Percentiles rank a stretch among this genome's conserved stretches.
Evolutionary conservation across 2,113 vertebrate genomes (phyloP).

Genomic region (Pseudorhombus dupliciocellatus): DNA sequence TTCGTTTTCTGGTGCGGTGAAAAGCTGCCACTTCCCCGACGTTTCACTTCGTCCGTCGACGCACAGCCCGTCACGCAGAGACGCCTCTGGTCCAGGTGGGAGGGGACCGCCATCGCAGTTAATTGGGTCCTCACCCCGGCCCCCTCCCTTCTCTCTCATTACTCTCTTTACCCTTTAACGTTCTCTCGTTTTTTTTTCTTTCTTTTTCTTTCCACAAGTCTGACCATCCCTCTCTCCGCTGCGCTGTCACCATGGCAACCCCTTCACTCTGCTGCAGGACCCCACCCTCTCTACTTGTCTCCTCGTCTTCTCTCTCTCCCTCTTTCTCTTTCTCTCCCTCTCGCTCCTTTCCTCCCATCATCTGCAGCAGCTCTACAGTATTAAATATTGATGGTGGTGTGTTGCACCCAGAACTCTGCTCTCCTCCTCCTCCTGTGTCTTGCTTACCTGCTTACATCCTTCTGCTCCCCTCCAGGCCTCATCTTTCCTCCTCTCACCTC

Average conservation of each 20-base stretch:
- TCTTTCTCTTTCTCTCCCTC: conserved; percentile 55
- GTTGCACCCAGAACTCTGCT: conserved; percentile 69
- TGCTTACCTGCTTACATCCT: neutral
- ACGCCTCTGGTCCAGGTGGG: conserved; percentile 55
- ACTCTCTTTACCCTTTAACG: conserved; percentile 47
- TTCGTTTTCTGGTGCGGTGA: conserved; percentile 53
- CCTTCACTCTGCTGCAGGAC: conserved; percentile 82
- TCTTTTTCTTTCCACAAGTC: conserved; percentile 72
- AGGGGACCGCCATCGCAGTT: conserved; percentile 57
- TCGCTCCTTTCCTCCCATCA: conserved; percentile 60
- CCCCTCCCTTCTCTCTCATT: conserved; percentile 30
- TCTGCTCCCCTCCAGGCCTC: neutral
- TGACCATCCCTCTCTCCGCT: conserved; percentile 76
- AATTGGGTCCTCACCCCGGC: conserved; percentile 65
- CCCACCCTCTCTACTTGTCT: conserved; percentile 77
- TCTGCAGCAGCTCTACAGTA: conserved; percentile 77
- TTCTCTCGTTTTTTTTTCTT: conserved; percentile 54
- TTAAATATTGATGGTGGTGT: conserved; percentile 82
- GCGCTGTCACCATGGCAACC: conserved; percentile 83
- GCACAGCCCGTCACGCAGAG: conserved; percentile 39
- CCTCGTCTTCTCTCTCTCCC: conserved; percentile 47
- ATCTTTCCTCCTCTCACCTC: conserved; percentile 1
- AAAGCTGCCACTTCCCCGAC: conserved; percentile 45
- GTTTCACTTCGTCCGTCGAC: conserved; percentile 50
- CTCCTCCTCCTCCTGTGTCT: neutral